Conservation (phyloP, 2,113 vertebrate genomes). For the Mirza zaza region DNA sequence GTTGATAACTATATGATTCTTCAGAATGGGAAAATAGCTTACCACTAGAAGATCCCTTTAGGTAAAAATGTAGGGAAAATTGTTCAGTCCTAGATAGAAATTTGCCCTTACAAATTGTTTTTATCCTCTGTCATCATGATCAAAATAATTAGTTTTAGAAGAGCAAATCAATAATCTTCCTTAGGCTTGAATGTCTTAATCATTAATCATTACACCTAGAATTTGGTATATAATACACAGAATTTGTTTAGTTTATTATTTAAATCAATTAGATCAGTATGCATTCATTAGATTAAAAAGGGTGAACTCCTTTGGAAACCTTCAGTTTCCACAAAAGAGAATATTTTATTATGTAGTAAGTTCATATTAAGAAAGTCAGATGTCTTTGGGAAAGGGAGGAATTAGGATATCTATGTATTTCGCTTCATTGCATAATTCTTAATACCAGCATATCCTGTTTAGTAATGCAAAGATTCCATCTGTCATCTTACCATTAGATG, state of each 20-base stretch:
- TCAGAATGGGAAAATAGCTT: background rate
- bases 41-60: background rate
- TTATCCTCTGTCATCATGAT: background rate
- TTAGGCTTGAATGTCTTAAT: background rate
- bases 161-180: background rate
- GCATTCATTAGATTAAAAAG: background rate
- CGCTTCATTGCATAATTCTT: background rate
- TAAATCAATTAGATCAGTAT: background rate
- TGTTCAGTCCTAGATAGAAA: background rate
- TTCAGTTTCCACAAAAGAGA: background rate
- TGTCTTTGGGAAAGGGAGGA: background rate
- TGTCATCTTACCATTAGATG: background rate
- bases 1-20: background rate
- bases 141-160: background rate
- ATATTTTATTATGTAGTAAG: background rate
- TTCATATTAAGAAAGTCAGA: background rate
- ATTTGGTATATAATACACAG: background rate
- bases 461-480: background rate
- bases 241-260: background rate
- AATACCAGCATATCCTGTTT: background rate
- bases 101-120: background rate
- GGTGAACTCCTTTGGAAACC: background rate
- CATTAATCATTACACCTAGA: background rate
- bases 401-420: background rate
- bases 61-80: background rate